Percentiles rank a stretch among this genome's conserved stretches.
These are phyloP conservation scores for Barbus barbus DNA, from an alignment of 2,113 vertebrate species.

Conservation along the genomic window DNA sequence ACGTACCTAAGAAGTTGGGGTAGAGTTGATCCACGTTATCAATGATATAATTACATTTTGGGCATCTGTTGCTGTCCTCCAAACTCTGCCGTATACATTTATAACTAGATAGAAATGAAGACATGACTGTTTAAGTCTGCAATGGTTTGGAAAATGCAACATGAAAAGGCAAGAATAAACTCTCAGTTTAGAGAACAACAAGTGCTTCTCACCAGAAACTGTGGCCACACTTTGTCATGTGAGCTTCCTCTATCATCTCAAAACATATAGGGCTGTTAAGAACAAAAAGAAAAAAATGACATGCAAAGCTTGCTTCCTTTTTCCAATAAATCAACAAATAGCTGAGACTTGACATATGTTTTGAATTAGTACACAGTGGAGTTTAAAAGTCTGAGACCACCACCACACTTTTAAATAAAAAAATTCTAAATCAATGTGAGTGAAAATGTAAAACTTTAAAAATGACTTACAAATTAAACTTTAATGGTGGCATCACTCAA, in stretches of 20 bases:
- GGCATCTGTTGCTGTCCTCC: constrained; percentile 97
- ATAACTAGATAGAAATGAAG: constrained; percentile 74
- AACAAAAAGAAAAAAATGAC: constrained; percentile 41
- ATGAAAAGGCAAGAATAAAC: not conserved
- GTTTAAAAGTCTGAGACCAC: not conserved
- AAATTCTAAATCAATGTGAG: too few relatives aligned
- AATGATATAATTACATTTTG: constrained; percentile 98
- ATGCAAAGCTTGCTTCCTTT: not conserved
- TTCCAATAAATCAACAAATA: not conserved
- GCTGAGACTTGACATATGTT: not conserved
- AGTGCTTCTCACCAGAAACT: constrained; percentile 91
- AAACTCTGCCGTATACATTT: constrained; percentile 98
- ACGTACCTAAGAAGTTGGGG: constrained; percentile 97
- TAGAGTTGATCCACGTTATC: constrained; percentile 98
- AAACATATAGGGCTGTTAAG: constrained; percentile 96
- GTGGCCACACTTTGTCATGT: constrained; percentile 99
- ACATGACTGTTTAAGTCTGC: not conserved
- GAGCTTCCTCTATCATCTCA: constrained; percentile 99
- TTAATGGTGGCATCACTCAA: not conserved
- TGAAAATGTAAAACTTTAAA: too few relatives aligned
- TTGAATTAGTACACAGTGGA: not conserved
- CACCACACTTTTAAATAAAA: too few relatives aligned
- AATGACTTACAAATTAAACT: too few relatives aligned
- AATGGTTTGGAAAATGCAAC: not conserved
- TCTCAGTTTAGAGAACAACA: not conserved